These are phyloP conservation scores for Anseranas semipalmata DNA, from an alignment of 2,113 vertebrate genomes.

Conservation along the genomic window DNA sequence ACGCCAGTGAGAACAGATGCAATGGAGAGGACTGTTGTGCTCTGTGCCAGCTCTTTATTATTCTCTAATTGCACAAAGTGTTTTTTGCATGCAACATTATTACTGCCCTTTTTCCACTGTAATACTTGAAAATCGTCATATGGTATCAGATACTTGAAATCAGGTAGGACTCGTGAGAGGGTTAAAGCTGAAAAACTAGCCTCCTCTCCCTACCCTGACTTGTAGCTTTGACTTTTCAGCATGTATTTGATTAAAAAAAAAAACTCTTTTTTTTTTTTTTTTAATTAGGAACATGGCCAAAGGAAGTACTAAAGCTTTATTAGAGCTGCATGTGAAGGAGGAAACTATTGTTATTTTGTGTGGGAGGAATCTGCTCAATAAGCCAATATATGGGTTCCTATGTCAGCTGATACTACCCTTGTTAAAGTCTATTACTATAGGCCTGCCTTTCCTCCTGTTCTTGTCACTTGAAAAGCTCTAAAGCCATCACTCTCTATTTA, in stretches of 20 bases:
- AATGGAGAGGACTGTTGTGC: background rate
- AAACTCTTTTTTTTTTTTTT: background rate
- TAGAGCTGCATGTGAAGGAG: background rate
- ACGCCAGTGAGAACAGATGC: background rate
- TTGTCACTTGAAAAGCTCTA: conserved; percentile 36
- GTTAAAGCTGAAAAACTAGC: background rate
- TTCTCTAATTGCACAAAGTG: background rate
- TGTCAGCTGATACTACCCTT: background rate
- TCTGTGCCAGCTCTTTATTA: background rate
- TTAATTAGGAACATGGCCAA: background rate
- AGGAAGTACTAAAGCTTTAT: background rate
- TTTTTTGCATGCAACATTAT: background rate
- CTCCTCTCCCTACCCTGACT: background rate
- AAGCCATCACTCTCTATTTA: conserved; percentile 5
- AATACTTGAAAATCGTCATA: background rate
- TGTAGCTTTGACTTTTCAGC: background rate
- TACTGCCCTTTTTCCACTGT: background rate
- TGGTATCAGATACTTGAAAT: background rate
- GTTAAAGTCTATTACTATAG: background rate
- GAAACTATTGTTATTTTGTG: background rate
- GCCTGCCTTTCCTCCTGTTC: conserved; percentile 28
- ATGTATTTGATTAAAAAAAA: too few species aligned
- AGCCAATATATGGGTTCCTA: background rate
- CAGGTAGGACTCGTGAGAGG: background rate
- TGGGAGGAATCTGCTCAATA: conserved; percentile 25